phyloP scores from a whole-genome alignment of 1,140 invertebrate species.

The Vanessa atalanta region DNA sequence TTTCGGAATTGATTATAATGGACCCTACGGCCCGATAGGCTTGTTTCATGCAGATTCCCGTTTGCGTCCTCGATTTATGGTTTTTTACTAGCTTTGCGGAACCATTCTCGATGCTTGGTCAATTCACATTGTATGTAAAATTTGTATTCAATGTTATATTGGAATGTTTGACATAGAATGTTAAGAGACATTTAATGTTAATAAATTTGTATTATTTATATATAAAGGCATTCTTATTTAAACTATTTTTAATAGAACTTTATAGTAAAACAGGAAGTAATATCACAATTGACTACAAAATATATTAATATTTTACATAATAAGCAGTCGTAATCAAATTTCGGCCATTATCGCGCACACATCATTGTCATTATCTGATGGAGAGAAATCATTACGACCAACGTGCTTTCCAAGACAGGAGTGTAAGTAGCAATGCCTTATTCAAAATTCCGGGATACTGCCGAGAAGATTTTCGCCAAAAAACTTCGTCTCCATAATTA shows the following conservation, averaged over 20 bases:
- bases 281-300: too few species aligned
- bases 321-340: too few species aligned
- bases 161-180: not conserved
- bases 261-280: not conserved
- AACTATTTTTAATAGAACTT: not conserved
- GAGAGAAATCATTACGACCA: too few species aligned
- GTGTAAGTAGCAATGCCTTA: too few species aligned
- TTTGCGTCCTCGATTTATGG: constrained; percentile 10
- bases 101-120: constrained; percentile 2
- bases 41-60: constrained; percentile 23
- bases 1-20: constrained; percentile 36
- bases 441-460: too few species aligned
- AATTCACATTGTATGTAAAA: not conserved
- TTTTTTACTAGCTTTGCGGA: not conserved
- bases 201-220: not conserved
- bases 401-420: too few species aligned
- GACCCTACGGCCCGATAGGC: not conserved
- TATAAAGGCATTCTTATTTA: too few species aligned
- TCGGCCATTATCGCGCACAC: too few species aligned
- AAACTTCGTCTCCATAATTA: too few species aligned
- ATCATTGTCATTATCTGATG: too few species aligned
- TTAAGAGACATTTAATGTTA: not conserved
- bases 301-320: too few species aligned
- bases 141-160: not conserved
- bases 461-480: too few species aligned